Evolutionary conservation across 2,888 invertebrate genomes (phyloP).

Genomic region (Gerris lacustris): DNA sequence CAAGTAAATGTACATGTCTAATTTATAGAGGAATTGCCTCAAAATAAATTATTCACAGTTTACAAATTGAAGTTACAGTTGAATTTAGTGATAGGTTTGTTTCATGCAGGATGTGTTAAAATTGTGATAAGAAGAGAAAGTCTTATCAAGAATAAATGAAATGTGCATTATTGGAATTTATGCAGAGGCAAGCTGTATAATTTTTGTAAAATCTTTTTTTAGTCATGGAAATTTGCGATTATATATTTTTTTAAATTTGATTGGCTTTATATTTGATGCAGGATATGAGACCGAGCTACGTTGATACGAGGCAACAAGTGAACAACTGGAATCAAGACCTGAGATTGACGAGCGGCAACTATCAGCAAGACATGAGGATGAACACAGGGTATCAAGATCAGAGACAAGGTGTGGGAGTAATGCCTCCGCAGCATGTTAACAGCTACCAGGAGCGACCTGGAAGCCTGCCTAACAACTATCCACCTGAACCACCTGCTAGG

Average conservation of each 20-base stretch:
- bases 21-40: too few relatives aligned
- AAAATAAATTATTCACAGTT: too few relatives aligned
- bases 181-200: too few relatives aligned
- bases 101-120: too few relatives aligned
- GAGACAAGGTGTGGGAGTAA: neutral
- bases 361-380: neutral
- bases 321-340: neutral
- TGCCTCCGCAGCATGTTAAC: neutral
- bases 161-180: too few relatives aligned
- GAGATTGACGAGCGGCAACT: neutral
- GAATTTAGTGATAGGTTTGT: too few relatives aligned
- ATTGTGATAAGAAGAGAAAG: too few relatives aligned
- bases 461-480: neutral
- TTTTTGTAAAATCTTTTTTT: neutral
- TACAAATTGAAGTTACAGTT: too few relatives aligned
- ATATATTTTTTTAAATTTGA: too few relatives aligned
- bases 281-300: neutral
- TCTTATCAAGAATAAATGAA: too few relatives aligned
- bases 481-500: neutral
- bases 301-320: neutral
- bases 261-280: neutral
- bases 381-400: conserved; percentile 5
- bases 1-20: too few relatives aligned
- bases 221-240: neutral
- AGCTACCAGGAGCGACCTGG: neutral